Base-by-base conservation (phyloP, 1,140 invertebrate species). In the Drosophila guanche region DNA sequence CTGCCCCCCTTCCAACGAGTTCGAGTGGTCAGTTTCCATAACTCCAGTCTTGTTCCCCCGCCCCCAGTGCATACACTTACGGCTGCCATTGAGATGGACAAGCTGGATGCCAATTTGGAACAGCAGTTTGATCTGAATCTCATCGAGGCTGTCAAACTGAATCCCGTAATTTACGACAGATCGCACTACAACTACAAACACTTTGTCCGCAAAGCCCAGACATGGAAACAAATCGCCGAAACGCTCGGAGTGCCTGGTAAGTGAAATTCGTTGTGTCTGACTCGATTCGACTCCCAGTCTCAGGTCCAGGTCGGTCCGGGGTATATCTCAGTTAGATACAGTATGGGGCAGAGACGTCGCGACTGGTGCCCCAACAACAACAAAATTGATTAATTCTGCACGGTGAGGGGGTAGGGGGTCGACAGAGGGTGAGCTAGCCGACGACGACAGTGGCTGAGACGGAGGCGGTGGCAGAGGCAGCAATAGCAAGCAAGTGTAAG, bases 41-140 rank as follows among this genome's bases (percentile, higher is more conserved):
- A 41, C 27, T 41, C 57, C 66, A 57, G 50, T 65, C 51, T 53
- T 47, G 61, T 68, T 55, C 33, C 50, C 57, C 42, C 29, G 47
- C 45, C 56, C 54, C 60, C 69, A 86, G 81, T 86, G 81, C 81
- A 86, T 68, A 85, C 81, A 41, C 78, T 86, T 25, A 85, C 83
- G 63, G 77, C 83, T 61, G 73, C 78, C 69, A 84, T 88, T 41
- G 76, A 84, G 66, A 89, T 89, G 84, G 88, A 90, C 52, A 90
- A 90, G 69, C 75, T 90, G 66, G 89, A 90, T 66, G 84, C 89
- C 22, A 90, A 90, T 73, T 60, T 90, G 65, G 89, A 90, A 60
- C 89, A 90, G 65, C 89, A 90, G 73, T 90, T 90, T 71, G 89
- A 90, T 89, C 79, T 90, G 47, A 90, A 89, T 73, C 79, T 90